Conservation (phyloP, 2,888 invertebrate species). For the Lacanobia oleracea region DNA sequence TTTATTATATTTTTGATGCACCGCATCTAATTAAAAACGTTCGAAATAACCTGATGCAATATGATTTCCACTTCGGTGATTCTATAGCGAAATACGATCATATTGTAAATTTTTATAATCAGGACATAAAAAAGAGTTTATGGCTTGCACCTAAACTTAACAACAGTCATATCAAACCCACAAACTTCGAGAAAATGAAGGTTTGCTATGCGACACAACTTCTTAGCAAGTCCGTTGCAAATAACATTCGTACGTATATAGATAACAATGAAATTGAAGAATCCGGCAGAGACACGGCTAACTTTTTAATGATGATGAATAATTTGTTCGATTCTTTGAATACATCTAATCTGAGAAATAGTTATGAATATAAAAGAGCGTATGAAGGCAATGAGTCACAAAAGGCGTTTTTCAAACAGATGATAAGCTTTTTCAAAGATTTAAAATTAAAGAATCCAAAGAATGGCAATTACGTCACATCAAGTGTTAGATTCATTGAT, state of each 20-base stretch:
- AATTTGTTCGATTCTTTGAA: slow-evolving; percentile 33
- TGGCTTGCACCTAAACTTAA: too few species aligned
- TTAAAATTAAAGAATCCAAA: slow-evolving; percentile 14
- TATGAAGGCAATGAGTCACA: slow-evolving; percentile 22
- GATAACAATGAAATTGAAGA: neutral
- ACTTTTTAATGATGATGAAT: slow-evolving; percentile 21
- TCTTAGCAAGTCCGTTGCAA: too few species aligned
- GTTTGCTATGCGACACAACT: too few species aligned
- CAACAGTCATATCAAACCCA: too few species aligned
- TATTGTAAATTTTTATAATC: too few species aligned
- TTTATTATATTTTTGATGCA: too few species aligned
- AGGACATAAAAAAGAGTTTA: too few species aligned
- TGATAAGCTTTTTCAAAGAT: slow-evolving; percentile 16
- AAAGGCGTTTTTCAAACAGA: slow-evolving; percentile 24
- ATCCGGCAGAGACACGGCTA: slow-evolving; percentile 16
- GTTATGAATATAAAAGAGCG: slow-evolving; percentile 25
- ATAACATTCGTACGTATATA: neutral
- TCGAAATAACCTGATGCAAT: too few species aligned
- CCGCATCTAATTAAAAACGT: too few species aligned
- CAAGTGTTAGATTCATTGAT: slow-evolving; percentile 12
- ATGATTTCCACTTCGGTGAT: too few species aligned
- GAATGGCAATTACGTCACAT: slow-evolving; percentile 7
- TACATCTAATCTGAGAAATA: slow-evolving; percentile 14
- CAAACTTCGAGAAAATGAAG: too few species aligned
- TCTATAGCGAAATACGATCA: too few species aligned